phyloP scores from a whole-genome alignment of 2,113 vertebrate species.

The Phylloscopus trochilus region DNA sequence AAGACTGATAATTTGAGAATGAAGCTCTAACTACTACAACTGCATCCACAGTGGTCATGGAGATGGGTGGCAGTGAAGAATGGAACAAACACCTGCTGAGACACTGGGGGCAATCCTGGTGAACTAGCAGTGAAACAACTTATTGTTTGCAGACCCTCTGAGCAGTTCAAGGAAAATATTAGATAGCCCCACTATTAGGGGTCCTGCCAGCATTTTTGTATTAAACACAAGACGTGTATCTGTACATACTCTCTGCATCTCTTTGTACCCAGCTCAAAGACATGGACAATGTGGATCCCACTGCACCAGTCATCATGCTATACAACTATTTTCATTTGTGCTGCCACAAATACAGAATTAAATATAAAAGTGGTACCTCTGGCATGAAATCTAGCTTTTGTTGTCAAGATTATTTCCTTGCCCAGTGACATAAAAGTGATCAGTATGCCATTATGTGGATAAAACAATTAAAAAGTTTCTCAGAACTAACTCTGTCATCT shows the following conservation, averaged over 20 bases:
- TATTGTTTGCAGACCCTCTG: not conserved
- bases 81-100: not conserved
- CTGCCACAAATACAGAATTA: slow-evolving; percentile 20
- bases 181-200: not conserved
- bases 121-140: not conserved
- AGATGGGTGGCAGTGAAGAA: not conserved
- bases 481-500: slow-evolving; percentile 46
- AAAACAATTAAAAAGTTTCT: slow-evolving; percentile 53
- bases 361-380: slow-evolving; percentile 13
- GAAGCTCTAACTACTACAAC: not conserved
- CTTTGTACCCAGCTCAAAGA: not conserved
- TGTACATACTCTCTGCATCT: not conserved
- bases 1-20: not conserved
- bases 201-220: not conserved
- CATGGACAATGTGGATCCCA: not conserved
- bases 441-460: slow-evolving; percentile 18
- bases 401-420: slow-evolving; percentile 38
- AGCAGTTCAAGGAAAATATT: not conserved
- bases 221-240: not conserved
- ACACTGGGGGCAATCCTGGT: not conserved
- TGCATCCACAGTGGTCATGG: not conserved
- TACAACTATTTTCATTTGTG: not conserved
- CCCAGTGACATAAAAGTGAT: slow-evolving; percentile 15
- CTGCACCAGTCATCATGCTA: not conserved
- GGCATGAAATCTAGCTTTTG: slow-evolving; percentile 29